A percentile compares a stretch with the other conserved stretches of the same genome.
Conservation (phyloP, 2,888 invertebrate species). For the Polydesmus complanatus region DNA sequence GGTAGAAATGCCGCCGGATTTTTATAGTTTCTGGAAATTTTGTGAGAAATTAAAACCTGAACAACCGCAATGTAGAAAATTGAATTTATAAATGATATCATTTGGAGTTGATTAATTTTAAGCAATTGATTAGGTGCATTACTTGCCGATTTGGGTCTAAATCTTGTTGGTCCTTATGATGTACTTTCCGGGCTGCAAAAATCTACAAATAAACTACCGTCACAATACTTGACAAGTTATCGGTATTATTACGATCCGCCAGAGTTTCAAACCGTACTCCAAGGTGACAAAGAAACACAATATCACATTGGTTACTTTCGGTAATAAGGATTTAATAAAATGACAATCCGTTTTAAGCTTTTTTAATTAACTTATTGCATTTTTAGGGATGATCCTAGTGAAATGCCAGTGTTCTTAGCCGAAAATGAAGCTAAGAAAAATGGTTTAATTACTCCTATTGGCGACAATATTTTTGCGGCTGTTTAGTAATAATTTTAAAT, state of each 20-base stretch:
- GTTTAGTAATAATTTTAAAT: conserved; percentile 43
- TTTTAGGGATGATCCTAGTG: conserved; percentile 53
- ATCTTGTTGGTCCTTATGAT: conserved; percentile 78
- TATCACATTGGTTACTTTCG: conserved; percentile 82
- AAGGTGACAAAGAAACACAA: conserved; percentile 49
- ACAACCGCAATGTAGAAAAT: conserved; percentile 37
- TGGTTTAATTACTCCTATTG: conserved; percentile 54
- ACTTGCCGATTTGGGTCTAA: conserved; percentile 45
- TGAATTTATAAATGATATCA: neutral
- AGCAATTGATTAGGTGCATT: conserved; percentile 42
- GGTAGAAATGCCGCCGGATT: conserved; percentile 78
- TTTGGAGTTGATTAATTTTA: neutral
- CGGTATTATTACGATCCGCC: conserved; percentile 88
- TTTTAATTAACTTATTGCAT: too few relatives aligned
- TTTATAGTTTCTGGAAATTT: conserved; percentile 69
- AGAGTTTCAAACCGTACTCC: conserved; percentile 56
- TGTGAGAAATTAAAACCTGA: conserved; percentile 43
- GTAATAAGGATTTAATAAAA: too few relatives aligned
- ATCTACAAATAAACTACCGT: conserved; percentile 35
- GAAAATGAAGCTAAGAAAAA: conserved; percentile 54
- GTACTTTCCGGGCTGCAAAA: conserved; percentile 41
- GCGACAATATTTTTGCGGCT: conserved; percentile 66
- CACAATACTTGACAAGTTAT: conserved; percentile 60
- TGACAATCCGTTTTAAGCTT: too few relatives aligned
- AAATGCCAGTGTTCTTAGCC: conserved; percentile 60